Percentiles rank a stretch among this genome's conserved stretches.
phyloP scores from a whole-genome alignment of 1,140 invertebrate genomes.

The Nasonia giraulti region DNA sequence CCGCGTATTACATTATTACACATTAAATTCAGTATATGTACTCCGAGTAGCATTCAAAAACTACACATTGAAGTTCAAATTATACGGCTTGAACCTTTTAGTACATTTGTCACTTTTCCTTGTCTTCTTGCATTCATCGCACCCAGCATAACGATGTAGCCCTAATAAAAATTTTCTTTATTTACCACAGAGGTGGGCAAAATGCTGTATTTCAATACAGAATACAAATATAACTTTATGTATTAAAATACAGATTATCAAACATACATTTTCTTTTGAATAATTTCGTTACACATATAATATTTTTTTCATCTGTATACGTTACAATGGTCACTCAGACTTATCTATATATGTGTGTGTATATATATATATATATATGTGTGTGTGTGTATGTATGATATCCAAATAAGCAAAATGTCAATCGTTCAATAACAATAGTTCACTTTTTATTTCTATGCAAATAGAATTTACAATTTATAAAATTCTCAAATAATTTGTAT shows the following conservation, averaged over 20 bases:
- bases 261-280: constrained; percentile 22
- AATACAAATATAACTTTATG: constrained; percentile 37
- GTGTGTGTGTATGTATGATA: background rate
- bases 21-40: constrained; percentile 48
- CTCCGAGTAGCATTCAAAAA: constrained; percentile 47
- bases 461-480: constrained; percentile 30
- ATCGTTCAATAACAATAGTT: constrained; percentile 8
- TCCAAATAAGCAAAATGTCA: constrained; percentile 9
- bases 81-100: constrained; percentile 49
- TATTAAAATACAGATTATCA: constrained; percentile 43
- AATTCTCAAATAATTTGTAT: constrained; percentile 14
- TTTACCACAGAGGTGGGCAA: constrained; percentile 58
- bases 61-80: constrained; percentile 50
- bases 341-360: background rate
- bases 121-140: constrained; percentile 63
- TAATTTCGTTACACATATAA: constrained; percentile 6
- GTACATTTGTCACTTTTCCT: constrained; percentile 42
- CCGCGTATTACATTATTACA: constrained; percentile 48
- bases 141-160: constrained; percentile 59
- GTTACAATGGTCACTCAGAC: constrained; percentile 51
- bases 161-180: constrained; percentile 62
- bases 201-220: constrained; percentile 29
- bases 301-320: background rate
- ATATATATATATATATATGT: no score
- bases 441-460: background rate